These are phyloP conservation scores for Leptarthrus brevirostris DNA, from an alignment of 2,888 invertebrate genomes.

Conservation along the genomic window DNA sequence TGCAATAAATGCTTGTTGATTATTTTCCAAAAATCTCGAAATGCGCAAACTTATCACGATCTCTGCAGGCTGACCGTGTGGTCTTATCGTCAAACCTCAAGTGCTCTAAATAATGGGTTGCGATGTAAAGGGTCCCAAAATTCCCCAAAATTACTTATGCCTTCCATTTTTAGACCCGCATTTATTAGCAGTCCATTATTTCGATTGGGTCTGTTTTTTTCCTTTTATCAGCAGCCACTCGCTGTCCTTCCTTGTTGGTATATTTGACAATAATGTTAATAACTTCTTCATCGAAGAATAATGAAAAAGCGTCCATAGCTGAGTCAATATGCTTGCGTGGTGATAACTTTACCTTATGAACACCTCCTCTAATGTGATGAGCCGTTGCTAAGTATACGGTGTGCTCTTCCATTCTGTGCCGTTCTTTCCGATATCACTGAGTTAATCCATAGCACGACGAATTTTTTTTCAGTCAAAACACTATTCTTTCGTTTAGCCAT, in stretches of 20 bases:
- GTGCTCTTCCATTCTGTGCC: not conserved
- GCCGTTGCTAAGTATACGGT: not conserved
- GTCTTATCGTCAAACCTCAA: too few species aligned
- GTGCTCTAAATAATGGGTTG: not conserved
- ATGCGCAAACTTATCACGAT: too few species aligned
- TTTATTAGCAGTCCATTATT: too few species aligned
- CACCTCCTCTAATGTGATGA: not conserved
- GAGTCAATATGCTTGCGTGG: not conserved
- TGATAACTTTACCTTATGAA: conserved; percentile 2
- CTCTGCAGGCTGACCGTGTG: too few species aligned
- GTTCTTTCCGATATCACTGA: not conserved
- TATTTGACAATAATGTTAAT: too few species aligned
- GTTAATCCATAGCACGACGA: too few species aligned
- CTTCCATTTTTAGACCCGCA: not conserved
- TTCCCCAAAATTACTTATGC: conserved; percentile 1
- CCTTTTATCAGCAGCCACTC: not conserved
- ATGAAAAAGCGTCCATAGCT: conserved; percentile 1
- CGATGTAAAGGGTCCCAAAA: not conserved
- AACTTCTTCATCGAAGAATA: not conserved
- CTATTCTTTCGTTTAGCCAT: too few species aligned
- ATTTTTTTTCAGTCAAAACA: too few species aligned
- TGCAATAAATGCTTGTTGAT: too few species aligned
- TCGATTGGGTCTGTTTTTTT: not conserved
- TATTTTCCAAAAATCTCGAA: too few species aligned
- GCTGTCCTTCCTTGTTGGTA: not conserved